Evolutionary conservation across 2,113 vertebrate species (phyloP).

Genomic region (Ibidorhyncha struthersii): DNA sequence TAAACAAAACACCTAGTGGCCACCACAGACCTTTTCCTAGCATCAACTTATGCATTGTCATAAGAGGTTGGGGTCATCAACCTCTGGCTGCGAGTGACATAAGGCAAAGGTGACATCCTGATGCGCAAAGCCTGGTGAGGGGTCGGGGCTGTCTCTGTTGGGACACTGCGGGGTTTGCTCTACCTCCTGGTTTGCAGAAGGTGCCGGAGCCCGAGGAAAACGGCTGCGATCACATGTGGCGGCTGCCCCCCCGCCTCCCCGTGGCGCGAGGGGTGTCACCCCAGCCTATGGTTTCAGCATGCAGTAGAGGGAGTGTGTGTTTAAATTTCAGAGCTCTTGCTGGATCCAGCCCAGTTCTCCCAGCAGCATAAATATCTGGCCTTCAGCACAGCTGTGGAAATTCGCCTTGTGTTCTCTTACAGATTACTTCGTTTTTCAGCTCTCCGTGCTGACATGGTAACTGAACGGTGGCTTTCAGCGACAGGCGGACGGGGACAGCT

Average conservation of each 20-base stretch:
- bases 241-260: not conserved
- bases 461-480: not conserved
- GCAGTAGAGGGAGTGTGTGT: slow-evolving; percentile 22
- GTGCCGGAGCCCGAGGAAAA: not conserved
- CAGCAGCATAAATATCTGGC: slow-evolving; percentile 43
- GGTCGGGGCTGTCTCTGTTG: not conserved
- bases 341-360: slow-evolving; percentile 33
- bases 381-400: slow-evolving; percentile 11
- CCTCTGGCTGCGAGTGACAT: not conserved
- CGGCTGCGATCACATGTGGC: accelerated
- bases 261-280: not conserved
- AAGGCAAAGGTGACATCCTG: not conserved
- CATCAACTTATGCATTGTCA: not conserved
- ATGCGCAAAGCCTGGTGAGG: not conserved
- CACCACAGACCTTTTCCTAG: not conserved
- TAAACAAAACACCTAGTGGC: not conserved
- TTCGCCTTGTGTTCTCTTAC: slow-evolving; percentile 24
- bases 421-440: not conserved
- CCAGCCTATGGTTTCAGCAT: not conserved
- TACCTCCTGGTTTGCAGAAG: not conserved
- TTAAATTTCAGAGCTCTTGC: slow-evolving; percentile 31
- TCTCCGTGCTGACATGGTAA: slow-evolving; percentile 40
- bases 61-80: not conserved
- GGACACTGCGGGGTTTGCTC: not conserved
- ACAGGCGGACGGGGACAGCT: slow-evolving; percentile 48